A percentile compares a stretch with the other conserved stretches of the same genome.
These are phyloP conservation scores for Drosophila cognata DNA, from an alignment of 2,888 invertebrate genomes.

Conservation along the genomic window DNA sequence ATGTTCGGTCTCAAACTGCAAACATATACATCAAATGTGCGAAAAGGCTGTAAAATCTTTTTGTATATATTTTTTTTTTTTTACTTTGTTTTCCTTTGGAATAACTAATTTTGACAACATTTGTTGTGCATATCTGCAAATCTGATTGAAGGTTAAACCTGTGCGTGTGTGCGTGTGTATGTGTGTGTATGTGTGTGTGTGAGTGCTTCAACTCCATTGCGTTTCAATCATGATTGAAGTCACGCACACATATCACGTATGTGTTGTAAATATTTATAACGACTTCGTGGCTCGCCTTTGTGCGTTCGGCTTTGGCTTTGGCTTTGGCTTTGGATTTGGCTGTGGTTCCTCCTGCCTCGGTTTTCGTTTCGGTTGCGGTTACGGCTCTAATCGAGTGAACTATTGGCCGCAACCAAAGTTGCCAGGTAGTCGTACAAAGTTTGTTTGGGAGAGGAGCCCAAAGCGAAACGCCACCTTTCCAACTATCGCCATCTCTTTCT, in stretches of 20 bases:
- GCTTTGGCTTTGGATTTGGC: background rate
- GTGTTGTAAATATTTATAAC: background rate
- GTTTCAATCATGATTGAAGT: background rate
- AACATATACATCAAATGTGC: background rate
- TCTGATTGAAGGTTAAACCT: background rate
- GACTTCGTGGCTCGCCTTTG: background rate
- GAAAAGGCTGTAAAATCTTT: too few species aligned
- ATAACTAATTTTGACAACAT: background rate
- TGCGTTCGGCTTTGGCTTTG: conserved; percentile 10
- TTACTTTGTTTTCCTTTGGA: background rate
- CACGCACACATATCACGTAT: background rate
- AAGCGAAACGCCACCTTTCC: background rate
- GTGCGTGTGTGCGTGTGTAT: background rate
- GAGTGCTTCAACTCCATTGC: background rate
- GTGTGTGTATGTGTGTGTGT: background rate
- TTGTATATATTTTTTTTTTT: background rate
- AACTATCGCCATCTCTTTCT: background rate
- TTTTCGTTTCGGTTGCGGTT: conserved; percentile 27
- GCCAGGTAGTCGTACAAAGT: conserved; percentile 24
- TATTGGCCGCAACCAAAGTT: background rate
- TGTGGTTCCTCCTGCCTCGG: background rate
- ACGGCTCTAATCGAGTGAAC: background rate
- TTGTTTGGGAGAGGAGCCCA: background rate
- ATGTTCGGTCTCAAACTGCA: background rate
- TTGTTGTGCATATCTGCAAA: background rate